Percentiles rank a stretch among this genome's conserved stretches.
phyloP scores from a whole-genome alignment of 2,888 invertebrate genomes.

The Oeneis ivallda region DNA sequence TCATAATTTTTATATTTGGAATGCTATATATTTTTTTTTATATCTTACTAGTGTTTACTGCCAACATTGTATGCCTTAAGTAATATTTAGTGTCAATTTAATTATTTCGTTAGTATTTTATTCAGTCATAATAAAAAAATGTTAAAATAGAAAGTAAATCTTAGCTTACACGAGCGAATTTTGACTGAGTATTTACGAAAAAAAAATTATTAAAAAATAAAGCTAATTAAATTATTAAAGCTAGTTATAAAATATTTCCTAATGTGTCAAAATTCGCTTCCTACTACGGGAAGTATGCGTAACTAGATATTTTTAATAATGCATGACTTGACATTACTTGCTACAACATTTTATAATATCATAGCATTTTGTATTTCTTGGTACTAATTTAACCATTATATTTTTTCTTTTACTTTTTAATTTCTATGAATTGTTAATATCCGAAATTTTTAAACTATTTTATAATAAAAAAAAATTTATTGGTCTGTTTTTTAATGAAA shows the following conservation, averaged over 20 bases:
- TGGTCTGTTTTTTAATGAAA: no score
- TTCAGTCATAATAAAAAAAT: slow-evolving; percentile 4
- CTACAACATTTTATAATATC: slow-evolving; percentile 2
- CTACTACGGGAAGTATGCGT: background rate
- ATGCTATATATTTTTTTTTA: slow-evolving; percentile 7
- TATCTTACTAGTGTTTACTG: slow-evolving; percentile 13
- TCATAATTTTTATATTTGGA: background rate
- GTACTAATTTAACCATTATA: background rate
- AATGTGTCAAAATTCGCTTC: slow-evolving; percentile 11
- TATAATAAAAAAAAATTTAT: no score
- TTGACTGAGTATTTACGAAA: slow-evolving; percentile 17
- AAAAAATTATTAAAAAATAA: slow-evolving; percentile 14
- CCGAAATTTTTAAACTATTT: no score
- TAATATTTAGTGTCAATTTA: slow-evolving; percentile 14
- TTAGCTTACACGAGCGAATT: slow-evolving; percentile 12
- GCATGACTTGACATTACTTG: slow-evolving; percentile 1
- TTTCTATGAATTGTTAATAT: background rate
- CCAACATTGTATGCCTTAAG: slow-evolving; percentile 6
- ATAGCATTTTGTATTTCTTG: background rate
- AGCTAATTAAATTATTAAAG: background rate
- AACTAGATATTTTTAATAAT: background rate
- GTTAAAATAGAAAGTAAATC: background rate
- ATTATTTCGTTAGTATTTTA: background rate
- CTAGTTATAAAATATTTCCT: background rate
- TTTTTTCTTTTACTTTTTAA: background rate